Evolutionary conservation across 2,113 vertebrate species (phyloP), one percentile per base, ranked within the genome.

Genomic region (Psilopogon haemacephalus): DNA sequence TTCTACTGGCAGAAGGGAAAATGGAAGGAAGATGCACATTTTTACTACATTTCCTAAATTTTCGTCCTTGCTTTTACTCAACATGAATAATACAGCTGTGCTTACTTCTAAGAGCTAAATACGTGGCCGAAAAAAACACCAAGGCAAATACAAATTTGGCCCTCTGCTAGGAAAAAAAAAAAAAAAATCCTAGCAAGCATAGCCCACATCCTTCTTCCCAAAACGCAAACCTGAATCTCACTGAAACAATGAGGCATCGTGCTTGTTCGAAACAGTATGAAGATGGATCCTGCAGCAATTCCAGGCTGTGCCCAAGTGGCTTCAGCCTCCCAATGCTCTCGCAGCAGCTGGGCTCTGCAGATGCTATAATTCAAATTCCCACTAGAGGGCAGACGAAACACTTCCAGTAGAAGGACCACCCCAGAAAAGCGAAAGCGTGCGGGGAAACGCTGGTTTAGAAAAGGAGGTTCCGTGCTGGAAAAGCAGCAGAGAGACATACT

Each of bases 301-400:
- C 58, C 33, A 63, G 38, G 48, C 30, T 71, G 8, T 40, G 12
- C 38, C 35, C 27, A 3, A 33, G 19, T 37, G 15, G n/a, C 15
- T 91, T 14, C 55, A 54, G 32, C 28, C 8, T n/a, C 30, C 26
- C 0, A 0, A 0, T 3, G 3, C 19, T 62, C 12, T 18, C 0
- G 0, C 35, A 62, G 30, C n/a, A 62, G 30, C 23, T 18, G 19
- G 16, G 44, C 37, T 62, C 48, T 30, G 54, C 64, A 52, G 54
- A 42, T 84, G 83, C 73, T 71, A 10, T 64, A 85, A 88, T 79
- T 40, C 27, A 48, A 86, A 87, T 50, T 79, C 67, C 97, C 97
- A 89, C 97, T 95, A 97, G 97, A 97, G 97, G 97, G 96, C 76
- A 86, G 11, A 54, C 89, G 84, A 96, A 95, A 82, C 94, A 84